These are phyloP conservation scores for Chiloscyllium plagiosum DNA, from an alignment of 2,113 vertebrate species.

Conservation along the genomic window DNA sequence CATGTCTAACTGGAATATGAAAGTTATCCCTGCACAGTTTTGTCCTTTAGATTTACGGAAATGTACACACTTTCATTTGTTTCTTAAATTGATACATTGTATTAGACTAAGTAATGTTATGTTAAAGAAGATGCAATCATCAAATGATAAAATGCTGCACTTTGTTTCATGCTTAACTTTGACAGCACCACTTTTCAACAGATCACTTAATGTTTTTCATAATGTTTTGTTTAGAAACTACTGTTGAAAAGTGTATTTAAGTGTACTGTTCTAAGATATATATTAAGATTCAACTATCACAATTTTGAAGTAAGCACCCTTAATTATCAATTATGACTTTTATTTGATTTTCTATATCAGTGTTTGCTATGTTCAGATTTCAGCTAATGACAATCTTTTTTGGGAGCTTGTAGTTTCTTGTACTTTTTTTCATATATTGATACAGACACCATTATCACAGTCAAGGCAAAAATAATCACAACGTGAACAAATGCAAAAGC, in stretches of 20 bases:
- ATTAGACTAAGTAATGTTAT: slow-evolving; percentile 4
- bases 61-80: not conserved
- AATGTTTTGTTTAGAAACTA: not conserved
- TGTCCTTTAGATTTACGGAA: slow-evolving; percentile 4
- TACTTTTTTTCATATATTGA: not conserved
- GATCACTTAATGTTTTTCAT: not conserved
- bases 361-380: not conserved
- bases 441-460: not conserved
- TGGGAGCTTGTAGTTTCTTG: slow-evolving; percentile 13
- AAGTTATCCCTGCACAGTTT: slow-evolving; percentile 11
- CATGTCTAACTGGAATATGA: slow-evolving; percentile 27
- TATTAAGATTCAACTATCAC: not conserved
- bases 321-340: not conserved
- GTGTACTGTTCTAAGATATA: not conserved
- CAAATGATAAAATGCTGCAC: not conserved
- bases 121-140: not conserved
- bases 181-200: not conserved
- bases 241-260: not conserved
- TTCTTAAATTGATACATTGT: not conserved
- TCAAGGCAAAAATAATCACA: slow-evolving; percentile 4
- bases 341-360: slow-evolving; percentile 15
- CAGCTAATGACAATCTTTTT: not conserved
- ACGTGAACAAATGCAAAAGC: not conserved
- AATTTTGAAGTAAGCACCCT: not conserved
- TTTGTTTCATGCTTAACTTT: slow-evolving; percentile 10